Base-by-base conservation (phyloP, 2,797 vertebrate species). In the Champsocephalus gunnari region DNA sequence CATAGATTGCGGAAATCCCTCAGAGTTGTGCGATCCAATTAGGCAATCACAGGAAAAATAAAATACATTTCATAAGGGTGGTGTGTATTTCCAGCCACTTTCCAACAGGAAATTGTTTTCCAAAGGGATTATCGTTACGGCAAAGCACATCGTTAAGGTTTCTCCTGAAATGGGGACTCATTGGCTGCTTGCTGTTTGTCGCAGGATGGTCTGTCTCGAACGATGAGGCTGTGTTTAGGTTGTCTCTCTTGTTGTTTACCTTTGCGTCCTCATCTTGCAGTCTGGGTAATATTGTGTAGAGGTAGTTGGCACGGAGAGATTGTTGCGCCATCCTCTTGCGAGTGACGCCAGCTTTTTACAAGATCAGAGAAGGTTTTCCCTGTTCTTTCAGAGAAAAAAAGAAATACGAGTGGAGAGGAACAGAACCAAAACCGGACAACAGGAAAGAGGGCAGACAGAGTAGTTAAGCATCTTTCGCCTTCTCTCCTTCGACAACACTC, bases 401-500 rank as follows among this genome's bases (percentile, higher is more conserved):
- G 50, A 85, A 81, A 83, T 70, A 34, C 66, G 51, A 76, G 62
- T 19, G 24, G 11, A 57, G 65, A 84, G 60, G 24, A 76, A 73
- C 63, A 66, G 34, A 86, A 70, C 66, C 47, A 70, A 86, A 65
- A 24, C 12, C 47, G 2, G 79, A 75, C 56, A 79, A 86, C 86
- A 85, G 87, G 81, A 87, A 85, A 79, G 66, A 72, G 66, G 41
- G 38, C 79, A 89, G 82, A 85, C 72, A n/a, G 75, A 65, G 69
- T 44, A 58, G 56, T 73, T 66, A 62, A 71, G 73, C 57, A 50
- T 80, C 66, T 32, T 54, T 66, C 38, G 9, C 21, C 62, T 63
- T 21, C 17, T 73, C 50, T 84, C 58, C 28, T 28, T 28, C 50
- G 4, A 58, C 53, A 3, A 41, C 70, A 66, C 59, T 54, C 38